Base-by-base conservation (phyloP, 2,113 vertebrate genomes). In the Laticauda colubrina region DNA sequence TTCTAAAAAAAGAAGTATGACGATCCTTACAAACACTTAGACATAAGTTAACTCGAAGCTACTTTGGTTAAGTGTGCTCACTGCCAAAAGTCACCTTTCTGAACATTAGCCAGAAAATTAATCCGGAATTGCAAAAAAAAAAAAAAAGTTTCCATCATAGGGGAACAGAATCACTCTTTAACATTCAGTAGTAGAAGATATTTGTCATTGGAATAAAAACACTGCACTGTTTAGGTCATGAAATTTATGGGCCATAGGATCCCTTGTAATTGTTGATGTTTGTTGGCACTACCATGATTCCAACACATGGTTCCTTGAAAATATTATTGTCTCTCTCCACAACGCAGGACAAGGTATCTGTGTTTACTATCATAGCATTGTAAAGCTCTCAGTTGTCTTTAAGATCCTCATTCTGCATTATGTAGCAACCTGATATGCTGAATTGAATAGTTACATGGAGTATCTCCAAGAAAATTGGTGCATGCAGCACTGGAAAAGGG, bases 51-150 rank as follows among this genome's bases (percentile, higher is more conserved):
- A 94, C 95, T 96, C 95, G 95, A 96, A 96, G 96, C 95, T 96
- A 95, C 95, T 96, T 97, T 97, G 96, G 95, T 96, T 95, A 96
- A 95, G 95, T 96, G 94, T 97, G 95, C 94, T 96, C 95, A 96
- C 88, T 92, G 96, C 94, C 61, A 95, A 96, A 95, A 92, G 95
- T 95, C 94, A 90, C 94, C 95, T 96, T 97, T 96, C 95, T 96
- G 97, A 97, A 96, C 96, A 96, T 96, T 96, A 94, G 89, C 93
- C 95, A 91, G 95, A 94, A 95, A 94, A 96, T 96, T 95, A 96
- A 96, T 96, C 95, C 94, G 92, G 64, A 86, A 94, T 5, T 95
- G 87, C 93, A 95, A 96, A 95, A 96, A 95, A 59, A 45, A 87
- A 54, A 87, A 26, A n/a, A 53, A 21, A 20, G 90, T 95, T 95